These are phyloP conservation scores for Anticlea derivata DNA, from an alignment of 2,888 invertebrate species.

Conservation along the genomic window DNA sequence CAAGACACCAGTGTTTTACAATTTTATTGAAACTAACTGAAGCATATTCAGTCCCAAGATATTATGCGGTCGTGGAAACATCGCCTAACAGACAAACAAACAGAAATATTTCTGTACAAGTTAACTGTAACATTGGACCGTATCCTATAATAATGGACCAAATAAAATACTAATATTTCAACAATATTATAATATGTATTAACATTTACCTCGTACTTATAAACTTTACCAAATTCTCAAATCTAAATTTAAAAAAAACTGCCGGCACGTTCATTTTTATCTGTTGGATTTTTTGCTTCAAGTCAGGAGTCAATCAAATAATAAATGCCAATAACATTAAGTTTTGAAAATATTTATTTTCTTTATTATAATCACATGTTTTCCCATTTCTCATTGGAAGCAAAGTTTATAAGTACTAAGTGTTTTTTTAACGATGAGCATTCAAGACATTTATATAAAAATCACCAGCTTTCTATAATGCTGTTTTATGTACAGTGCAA, in stretches of 20 bases:
- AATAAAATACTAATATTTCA: slow-evolving; percentile 79
- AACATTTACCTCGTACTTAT: slow-evolving; percentile 44
- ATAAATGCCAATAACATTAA: slow-evolving; percentile 3
- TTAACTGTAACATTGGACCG: slow-evolving; percentile 71
- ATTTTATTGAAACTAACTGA: too few relatives aligned
- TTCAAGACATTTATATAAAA: slow-evolving; percentile 51
- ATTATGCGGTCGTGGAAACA: slow-evolving; percentile 22
- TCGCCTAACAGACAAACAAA: slow-evolving; percentile 53
- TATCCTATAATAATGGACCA: slow-evolving; percentile 67
- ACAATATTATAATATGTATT: slow-evolving; percentile 67
- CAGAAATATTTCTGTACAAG: slow-evolving; percentile 55
- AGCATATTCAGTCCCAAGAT: too few relatives aligned
- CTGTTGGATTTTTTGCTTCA: too few relatives aligned
- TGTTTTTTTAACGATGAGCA: slow-evolving; percentile 55
- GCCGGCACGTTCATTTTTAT: too few relatives aligned
- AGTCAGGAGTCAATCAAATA: slow-evolving; percentile 9
- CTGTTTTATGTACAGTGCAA: slow-evolving; percentile 39
- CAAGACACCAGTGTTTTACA: too few relatives aligned
- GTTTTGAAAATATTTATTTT: slow-evolving; percentile 21
- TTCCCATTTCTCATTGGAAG: slow-evolving; percentile 32
- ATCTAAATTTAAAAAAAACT: neutral
- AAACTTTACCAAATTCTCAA: slow-evolving; percentile 30
- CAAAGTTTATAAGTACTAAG: slow-evolving; percentile 35
- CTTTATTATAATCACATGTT: slow-evolving; percentile 24
- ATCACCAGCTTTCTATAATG: slow-evolving; percentile 44